phyloP scores from a whole-genome alignment of 2,797 vertebrate species.

The Oreonectes daqikongensis region DNA sequence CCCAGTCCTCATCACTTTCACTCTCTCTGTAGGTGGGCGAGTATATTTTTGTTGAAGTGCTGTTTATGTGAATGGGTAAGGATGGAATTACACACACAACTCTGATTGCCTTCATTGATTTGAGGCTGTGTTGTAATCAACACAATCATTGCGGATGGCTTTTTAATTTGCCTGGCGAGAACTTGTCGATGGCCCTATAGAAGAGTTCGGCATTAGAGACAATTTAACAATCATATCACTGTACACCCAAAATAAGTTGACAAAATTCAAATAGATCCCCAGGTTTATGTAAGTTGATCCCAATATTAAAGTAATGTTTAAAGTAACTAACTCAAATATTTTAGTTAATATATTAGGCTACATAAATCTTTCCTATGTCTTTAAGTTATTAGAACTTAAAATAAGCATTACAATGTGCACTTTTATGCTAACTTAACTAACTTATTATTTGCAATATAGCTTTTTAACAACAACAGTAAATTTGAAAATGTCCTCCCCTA shows the following conservation, averaged over 20 bases:
- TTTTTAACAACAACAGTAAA: too few species aligned
- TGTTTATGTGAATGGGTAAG: constrained; percentile 93
- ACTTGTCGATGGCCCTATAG: constrained; percentile 44
- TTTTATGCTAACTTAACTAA: too few species aligned
- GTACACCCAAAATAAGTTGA: too few species aligned
- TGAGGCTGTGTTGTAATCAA: constrained; percentile 74
- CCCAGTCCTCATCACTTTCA: constrained; percentile 74
- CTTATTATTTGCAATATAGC: too few species aligned
- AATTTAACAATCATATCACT: background rate
- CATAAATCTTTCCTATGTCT: too few species aligned
- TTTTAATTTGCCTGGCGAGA: constrained; percentile 68
- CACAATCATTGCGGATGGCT: constrained; percentile 63
- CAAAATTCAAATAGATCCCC: too few species aligned
- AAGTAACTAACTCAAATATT: too few species aligned
- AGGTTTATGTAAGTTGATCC: background rate
- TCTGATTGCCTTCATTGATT: constrained; percentile 76
- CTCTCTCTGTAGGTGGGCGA: constrained; percentile 89
- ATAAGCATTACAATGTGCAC: too few species aligned
- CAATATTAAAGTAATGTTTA: too few species aligned
- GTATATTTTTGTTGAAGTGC: constrained; percentile 92
- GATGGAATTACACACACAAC: constrained; percentile 91
- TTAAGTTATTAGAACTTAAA: too few species aligned
- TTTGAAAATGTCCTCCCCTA: too few species aligned
- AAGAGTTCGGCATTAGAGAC: constrained; percentile 10
- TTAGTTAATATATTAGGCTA: too few species aligned